Evolutionary conservation across 1,140 invertebrate genomes (phyloP).

Genomic region (Conus ventricosus): DNA sequence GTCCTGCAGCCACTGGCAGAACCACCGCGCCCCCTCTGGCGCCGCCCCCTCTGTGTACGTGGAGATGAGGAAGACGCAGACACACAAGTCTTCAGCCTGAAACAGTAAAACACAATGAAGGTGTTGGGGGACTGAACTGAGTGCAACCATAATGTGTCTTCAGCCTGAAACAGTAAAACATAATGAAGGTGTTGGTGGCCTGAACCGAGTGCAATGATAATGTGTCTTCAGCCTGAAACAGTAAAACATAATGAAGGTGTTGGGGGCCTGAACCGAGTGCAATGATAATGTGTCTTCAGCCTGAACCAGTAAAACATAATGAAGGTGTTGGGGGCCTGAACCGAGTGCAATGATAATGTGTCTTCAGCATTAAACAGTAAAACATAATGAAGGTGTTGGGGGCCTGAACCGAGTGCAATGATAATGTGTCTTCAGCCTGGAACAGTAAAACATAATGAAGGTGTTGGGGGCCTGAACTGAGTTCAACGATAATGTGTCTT

Average conservation of each 20-base stretch:
- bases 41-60: constrained; percentile 79
- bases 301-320: constrained; percentile 31
- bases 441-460: neutral
- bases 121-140: too few relatives aligned
- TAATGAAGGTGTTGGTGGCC: too few relatives aligned
- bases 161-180: too few relatives aligned
- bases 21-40: constrained; percentile 77
- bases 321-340: too few relatives aligned
- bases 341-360: too few relatives aligned
- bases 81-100: constrained; percentile 50
- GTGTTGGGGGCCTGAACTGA: too few relatives aligned
- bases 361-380: constrained; percentile 43
- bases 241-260: too few relatives aligned
- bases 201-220: too few relatives aligned
- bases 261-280: too few relatives aligned
- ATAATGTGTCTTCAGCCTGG: constrained; percentile 42
- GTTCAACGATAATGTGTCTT: neutral
- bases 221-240: constrained; percentile 48
- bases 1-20: constrained; percentile 79
- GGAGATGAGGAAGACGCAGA: constrained; percentile 77
- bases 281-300: constrained; percentile 27
- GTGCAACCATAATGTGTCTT: too few relatives aligned
- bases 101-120: neutral
- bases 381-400: too few relatives aligned
- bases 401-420: too few relatives aligned